Percentiles rank a stretch among this genome's conserved stretches.
Evolutionary conservation across 2,888 invertebrate species (phyloP).

Genomic region (Amphipoea oculea): DNA sequence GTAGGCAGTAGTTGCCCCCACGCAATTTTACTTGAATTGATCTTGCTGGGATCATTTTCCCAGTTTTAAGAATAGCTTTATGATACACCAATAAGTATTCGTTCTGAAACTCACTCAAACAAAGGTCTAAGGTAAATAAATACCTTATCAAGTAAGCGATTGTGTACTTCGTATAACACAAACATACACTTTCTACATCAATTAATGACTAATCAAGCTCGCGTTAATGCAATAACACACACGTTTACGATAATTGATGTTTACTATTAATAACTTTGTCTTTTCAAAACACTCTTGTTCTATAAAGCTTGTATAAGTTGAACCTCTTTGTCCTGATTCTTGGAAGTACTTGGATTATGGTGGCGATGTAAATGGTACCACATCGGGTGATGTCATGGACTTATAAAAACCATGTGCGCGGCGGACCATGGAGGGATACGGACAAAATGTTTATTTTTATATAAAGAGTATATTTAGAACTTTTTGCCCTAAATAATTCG

Average conservation of each 20-base stretch:
- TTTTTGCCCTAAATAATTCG: constrained; percentile 46
- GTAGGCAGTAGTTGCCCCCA: not conserved
- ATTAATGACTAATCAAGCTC: constrained; percentile 51
- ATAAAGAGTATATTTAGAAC: constrained; percentile 39
- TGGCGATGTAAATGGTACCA: constrained; percentile 72
- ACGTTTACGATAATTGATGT: constrained; percentile 47
- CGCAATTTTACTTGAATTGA: not conserved
- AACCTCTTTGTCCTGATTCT: constrained; percentile 69
- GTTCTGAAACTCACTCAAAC: not conserved
- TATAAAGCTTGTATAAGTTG: constrained; percentile 17
- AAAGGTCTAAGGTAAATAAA: not conserved
- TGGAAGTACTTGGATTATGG: constrained; percentile 66
- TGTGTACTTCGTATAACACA: not conserved
- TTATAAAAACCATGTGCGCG: constrained; percentile 76
- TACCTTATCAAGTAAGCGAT: not conserved
- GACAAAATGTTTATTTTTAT: constrained; percentile 68
- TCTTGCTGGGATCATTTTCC: not conserved
- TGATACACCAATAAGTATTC: not conserved
- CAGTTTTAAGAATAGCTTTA: not conserved
- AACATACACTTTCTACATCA: constrained; percentile 29
- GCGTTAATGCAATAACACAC: constrained; percentile 35
- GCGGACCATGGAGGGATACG: constrained; percentile 74
- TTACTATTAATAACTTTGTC: constrained; percentile 37
- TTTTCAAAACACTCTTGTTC: constrained; percentile 37
- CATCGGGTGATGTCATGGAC: constrained; percentile 79